Percentiles rank a stretch among this genome's conserved stretches.
Evolutionary conservation across 1,140 invertebrate genomes (phyloP).

Genomic region (Orchesella cincta): DNA sequence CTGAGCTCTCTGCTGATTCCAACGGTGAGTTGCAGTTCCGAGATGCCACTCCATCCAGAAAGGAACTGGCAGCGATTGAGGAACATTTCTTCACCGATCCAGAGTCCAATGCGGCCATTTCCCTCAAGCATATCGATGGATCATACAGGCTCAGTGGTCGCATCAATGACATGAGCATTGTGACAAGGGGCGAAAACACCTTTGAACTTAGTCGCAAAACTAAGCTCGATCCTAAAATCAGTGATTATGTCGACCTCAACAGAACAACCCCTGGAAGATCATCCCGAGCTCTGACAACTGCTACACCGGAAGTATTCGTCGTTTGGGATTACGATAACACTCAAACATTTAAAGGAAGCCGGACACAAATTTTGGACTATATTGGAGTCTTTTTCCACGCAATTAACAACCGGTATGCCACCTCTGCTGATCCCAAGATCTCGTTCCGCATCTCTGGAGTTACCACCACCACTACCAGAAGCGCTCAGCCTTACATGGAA

Average conservation of each 20-base stretch:
- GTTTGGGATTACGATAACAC: constrained; percentile 48
- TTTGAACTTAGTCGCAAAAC: not conserved
- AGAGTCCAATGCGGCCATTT: constrained; percentile 28
- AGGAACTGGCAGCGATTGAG: constrained; percentile 23
- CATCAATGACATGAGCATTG: not conserved
- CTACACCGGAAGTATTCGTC: constrained; percentile 45
- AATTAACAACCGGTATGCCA: constrained; percentile 48
- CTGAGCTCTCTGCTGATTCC: not conserved
- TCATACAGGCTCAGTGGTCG: not conserved
- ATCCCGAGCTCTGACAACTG: not conserved
- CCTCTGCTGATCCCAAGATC: constrained; percentile 44
- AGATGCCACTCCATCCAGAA: constrained; percentile 29
- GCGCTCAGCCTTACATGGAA: constrained; percentile 44
- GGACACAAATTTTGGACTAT: constrained; percentile 43
- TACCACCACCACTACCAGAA: constrained; percentile 24
- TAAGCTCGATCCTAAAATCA: not conserved
- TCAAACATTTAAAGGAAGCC: constrained; percentile 30
- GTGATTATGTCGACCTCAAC: constrained; percentile 18
- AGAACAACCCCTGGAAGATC: not conserved
- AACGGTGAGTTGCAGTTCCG: constrained; percentile 1
- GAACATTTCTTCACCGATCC: constrained; percentile 29
- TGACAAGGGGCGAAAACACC: not conserved
- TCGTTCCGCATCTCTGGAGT: constrained; percentile 44
- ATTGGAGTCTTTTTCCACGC: constrained; percentile 47
- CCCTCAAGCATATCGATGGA: not conserved